These are phyloP conservation scores for Drosophila persimilis DNA, from an alignment of 1,140 invertebrate species.

Conservation along the genomic window DNA sequence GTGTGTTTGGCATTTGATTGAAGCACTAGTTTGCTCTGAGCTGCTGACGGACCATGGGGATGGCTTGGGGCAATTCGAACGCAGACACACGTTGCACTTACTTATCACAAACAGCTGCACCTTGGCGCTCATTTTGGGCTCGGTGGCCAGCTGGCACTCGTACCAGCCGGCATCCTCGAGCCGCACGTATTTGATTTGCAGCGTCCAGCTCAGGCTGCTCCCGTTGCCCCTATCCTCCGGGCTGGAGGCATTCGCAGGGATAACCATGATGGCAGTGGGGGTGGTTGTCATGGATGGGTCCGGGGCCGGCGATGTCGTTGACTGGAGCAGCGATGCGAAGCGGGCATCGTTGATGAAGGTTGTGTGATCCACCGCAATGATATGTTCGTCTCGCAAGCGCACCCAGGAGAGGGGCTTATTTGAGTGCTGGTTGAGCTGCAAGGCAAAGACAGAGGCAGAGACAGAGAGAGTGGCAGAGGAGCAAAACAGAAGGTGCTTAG, in stretches of 20 bases:
- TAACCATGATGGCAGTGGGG: background rate
- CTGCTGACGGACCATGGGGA: too few relatives aligned
- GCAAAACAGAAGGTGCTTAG: too few relatives aligned
- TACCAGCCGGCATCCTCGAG: constrained; percentile 87
- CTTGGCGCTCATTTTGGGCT: constrained; percentile 88
- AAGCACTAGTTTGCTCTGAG: background rate
- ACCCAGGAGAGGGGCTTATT: constrained; percentile 97
- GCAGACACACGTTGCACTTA: constrained; percentile 80
- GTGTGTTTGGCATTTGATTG: too few relatives aligned
- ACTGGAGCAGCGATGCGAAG: constrained; percentile 91
- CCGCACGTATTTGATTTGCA: constrained; percentile 89
- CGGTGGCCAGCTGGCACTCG: constrained; percentile 89
- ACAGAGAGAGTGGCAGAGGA: background rate
- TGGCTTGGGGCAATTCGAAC: too few relatives aligned
- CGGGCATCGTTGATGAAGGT: constrained; percentile 95
- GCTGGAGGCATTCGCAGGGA: constrained; percentile 8
- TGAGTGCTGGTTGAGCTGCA: constrained; percentile 72
- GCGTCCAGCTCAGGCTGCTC: constrained; percentile 91
- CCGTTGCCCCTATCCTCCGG: constrained; percentile 84
- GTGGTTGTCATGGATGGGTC: constrained; percentile 10
- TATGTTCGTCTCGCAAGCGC: constrained; percentile 92
- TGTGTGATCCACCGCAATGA: constrained; percentile 91
- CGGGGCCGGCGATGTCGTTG: constrained; percentile 14
- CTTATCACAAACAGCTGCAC: constrained; percentile 88
- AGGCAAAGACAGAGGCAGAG: background rate